Evolutionary conservation across 1,140 invertebrate genomes (phyloP), one percentile per base, ranked within the genome.

Genomic region (Solenopsis invicta): DNA sequence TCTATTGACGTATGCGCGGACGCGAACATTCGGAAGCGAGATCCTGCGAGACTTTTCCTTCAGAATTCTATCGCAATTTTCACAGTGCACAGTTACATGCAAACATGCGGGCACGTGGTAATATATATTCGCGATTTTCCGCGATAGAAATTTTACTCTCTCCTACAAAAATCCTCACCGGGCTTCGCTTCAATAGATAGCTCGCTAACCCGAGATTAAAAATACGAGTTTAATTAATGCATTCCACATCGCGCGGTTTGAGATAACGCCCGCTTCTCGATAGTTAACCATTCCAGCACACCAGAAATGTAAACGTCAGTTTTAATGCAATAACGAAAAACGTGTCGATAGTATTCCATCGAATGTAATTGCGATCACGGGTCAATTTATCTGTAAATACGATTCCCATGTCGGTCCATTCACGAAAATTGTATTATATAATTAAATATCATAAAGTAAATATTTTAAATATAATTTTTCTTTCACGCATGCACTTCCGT

Each of bases 151-250:
- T 82, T 82, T 74, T 74, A 61, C 12, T 74, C 52, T 45, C 24
- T 56, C 21, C 66, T 71, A 41, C 52, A 72, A 77, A 77, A 76
- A 85, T 77, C 29, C n/a, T 41, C 71, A 37, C 61, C n/a, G 59
- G 18, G 48, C 34, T 61, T 61, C 37, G 16, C 37, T 74, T 64
- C 37, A 62, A 59, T 74, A 48, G 52, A 74, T n/a, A 45, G 37
- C 71, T 24, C 12, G 67, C 52, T 82, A 72, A 45, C 21, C 50
- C 37, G 67, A 56, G 50, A 74, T 54, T 75, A 59, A 75, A 84
- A 84, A 61, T 75, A 56, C 37, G 41, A 75, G 37, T 75, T 84
- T 84, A 84, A 82, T 82, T 82, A 82, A 84, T 82, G 66, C 78
- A 72, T 84, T 84, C 69, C 56, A 75, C 45, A 62, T 41, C 48